These are phyloP conservation scores for Aradus depressus DNA, from an alignment of 2,888 invertebrate species.

Conservation along the genomic window DNA sequence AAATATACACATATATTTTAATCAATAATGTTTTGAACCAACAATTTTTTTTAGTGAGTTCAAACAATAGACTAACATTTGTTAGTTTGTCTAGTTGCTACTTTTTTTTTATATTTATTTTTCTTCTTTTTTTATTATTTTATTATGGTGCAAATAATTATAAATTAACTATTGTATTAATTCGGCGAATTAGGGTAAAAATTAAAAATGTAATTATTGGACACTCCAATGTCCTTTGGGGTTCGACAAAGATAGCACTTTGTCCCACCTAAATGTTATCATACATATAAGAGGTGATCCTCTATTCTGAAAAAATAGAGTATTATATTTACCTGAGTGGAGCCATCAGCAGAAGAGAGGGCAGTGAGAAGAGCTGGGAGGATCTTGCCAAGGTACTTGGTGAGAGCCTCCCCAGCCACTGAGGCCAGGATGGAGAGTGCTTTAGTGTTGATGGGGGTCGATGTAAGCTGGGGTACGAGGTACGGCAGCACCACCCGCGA, in stretches of 20 bases:
- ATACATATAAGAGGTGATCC: background rate
- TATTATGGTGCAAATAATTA: no score
- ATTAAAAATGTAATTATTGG: no score
- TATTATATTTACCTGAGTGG: conserved; percentile 35
- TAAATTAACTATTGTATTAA: no score
- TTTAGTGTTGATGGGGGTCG: conserved; percentile 80
- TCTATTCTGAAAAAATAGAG: background rate
- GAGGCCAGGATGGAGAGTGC: conserved; percentile 88
- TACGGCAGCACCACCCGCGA: conserved; percentile 91
- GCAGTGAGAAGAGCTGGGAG: conserved; percentile 78
- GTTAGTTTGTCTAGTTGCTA: no score
- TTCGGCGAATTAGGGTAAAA: no score
- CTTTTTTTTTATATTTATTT: no score
- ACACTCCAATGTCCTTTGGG: no score
- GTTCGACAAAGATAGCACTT: background rate
- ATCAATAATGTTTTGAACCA: no score
- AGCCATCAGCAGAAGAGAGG: conserved; percentile 56
- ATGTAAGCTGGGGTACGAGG: conserved; percentile 86
- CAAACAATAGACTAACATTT: no score
- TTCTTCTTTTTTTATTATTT: no score
- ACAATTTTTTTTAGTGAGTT: no score
- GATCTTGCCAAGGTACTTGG: conserved; percentile 81
- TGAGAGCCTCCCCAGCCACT: conserved; percentile 86
- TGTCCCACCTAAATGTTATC: background rate
- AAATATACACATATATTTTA: no score